Evolutionary conservation across 92 coral and sea anemone species (phyloP).

Genomic region (Porites evermanni): DNA sequence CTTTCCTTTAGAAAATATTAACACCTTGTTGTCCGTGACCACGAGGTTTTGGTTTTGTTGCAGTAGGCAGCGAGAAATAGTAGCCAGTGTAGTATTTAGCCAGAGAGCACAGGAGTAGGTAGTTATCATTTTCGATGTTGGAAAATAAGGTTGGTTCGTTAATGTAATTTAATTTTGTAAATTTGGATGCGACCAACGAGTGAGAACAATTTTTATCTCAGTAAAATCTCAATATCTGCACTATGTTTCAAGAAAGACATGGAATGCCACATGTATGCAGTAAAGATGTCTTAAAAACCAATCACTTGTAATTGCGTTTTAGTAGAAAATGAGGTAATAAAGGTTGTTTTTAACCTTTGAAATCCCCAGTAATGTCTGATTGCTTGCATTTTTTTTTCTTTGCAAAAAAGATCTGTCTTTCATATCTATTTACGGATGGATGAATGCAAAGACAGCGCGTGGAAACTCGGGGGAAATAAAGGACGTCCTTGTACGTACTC

Average conservation of each 20-base stretch:
- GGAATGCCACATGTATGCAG: not conserved
- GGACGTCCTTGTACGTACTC: too few relatives aligned
- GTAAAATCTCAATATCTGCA: not conserved
- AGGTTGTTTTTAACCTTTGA: not conserved
- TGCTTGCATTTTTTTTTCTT: too few relatives aligned
- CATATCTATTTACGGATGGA: too few relatives aligned
- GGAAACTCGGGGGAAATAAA: too few relatives aligned
- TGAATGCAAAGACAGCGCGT: too few relatives aligned
- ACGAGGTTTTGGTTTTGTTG: not conserved
- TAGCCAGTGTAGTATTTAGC: not conserved
- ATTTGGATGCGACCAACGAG: constrained; percentile 6
- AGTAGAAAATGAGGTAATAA: constrained; percentile 29
- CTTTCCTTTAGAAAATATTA: constrained; percentile 43
- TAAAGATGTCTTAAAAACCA: not conserved
- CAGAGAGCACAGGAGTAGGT: constrained; percentile 9
- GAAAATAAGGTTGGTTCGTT: constrained; percentile 3
- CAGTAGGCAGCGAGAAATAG: constrained; percentile 1
- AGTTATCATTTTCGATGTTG: constrained; percentile 15
- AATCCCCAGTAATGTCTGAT: not conserved
- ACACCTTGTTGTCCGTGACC: not conserved
- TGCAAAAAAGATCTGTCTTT: too few relatives aligned
- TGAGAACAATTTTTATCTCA: not conserved
- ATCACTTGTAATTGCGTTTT: constrained; percentile 32
- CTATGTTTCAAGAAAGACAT: not conserved
- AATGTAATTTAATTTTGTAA: not conserved